A percentile compares a stretch with the other conserved stretches of the same genome.
phyloP scores from a whole-genome alignment of 1,140 invertebrate genomes.

The Pachypeltis micranthus region DNA sequence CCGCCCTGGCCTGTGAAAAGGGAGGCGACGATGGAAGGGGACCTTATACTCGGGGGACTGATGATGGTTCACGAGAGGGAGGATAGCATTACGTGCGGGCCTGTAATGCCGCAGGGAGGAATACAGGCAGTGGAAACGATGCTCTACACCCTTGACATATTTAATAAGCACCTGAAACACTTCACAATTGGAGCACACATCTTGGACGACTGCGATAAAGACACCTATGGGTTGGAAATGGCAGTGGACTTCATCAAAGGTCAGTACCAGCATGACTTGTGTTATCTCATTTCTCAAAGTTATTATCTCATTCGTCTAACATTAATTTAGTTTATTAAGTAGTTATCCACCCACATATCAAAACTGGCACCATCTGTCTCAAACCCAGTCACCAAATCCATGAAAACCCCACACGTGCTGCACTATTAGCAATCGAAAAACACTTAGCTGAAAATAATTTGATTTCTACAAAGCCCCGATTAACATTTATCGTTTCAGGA shows the following conservation, averaged over 20 bases:
- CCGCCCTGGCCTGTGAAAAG: slow-evolving; percentile 69
- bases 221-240: slow-evolving; percentile 92
- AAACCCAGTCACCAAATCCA: too few species aligned
- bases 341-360: too few species aligned
- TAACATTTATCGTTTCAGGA: too few species aligned
- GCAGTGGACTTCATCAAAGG: slow-evolving; percentile 96
- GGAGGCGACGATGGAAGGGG: slow-evolving; percentile 67
- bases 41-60: slow-evolving; percentile 72
- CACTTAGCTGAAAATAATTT: too few species aligned
- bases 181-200: slow-evolving; percentile 75
- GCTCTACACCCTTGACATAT: slow-evolving; percentile 77
- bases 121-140: slow-evolving; percentile 83
- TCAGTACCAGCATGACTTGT: too few species aligned
- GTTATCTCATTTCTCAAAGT: too few species aligned
- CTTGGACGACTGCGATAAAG: slow-evolving; percentile 90
- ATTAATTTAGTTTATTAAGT: too few species aligned
- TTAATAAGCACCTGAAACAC: slow-evolving; percentile 50
- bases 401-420: too few species aligned
- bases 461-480: too few species aligned
- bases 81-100: slow-evolving; percentile 69
- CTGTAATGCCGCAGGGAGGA: slow-evolving; percentile 89
- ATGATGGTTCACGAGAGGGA: slow-evolving; percentile 96
- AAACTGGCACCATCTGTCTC: too few species aligned
- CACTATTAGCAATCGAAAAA: too few species aligned
- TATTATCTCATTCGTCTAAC: too few species aligned